Evolutionary conservation across 2,888 invertebrate species (phyloP).

Genomic region (Andrena fulva): DNA sequence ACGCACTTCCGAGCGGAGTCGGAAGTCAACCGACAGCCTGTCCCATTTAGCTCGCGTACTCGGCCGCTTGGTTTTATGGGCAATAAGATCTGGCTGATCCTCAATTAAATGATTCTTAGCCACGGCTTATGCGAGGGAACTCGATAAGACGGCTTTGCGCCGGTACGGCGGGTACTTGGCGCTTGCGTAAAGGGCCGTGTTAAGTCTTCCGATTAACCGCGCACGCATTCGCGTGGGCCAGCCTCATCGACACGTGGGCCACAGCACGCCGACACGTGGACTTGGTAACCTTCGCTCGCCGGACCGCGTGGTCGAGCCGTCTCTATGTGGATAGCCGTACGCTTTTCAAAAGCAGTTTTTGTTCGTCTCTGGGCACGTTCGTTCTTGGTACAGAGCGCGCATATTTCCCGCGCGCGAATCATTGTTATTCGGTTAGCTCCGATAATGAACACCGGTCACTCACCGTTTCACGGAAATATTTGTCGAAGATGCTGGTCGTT

Average conservation of each 20-base stretch:
- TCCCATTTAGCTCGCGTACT: slow-evolving; percentile 25
- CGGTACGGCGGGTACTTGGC: slow-evolving; percentile 51
- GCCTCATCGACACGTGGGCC: slow-evolving; percentile 58
- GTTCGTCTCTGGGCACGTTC: slow-evolving; percentile 1
- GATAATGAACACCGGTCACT: slow-evolving; percentile 14
- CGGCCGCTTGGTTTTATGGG: slow-evolving; percentile 60
- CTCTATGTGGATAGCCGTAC: background rate
- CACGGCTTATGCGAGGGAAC: slow-evolving; percentile 46
- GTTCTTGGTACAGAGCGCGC: background rate
- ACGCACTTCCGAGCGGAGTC: slow-evolving; percentile 6
- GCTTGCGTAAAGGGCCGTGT: slow-evolving; percentile 66
- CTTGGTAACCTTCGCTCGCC: slow-evolving; percentile 53
- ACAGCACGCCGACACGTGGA: slow-evolving; percentile 65
- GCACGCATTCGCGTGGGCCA: slow-evolving; percentile 33
- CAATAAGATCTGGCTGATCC: slow-evolving; percentile 64
- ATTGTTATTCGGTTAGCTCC: slow-evolving; percentile 12
- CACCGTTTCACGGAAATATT: slow-evolving; percentile 19
- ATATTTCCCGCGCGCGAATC: slow-evolving; percentile 13
- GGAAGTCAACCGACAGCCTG: slow-evolving; percentile 36
- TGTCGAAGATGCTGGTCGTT: background rate
- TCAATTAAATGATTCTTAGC: slow-evolving; percentile 71
- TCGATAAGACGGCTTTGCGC: slow-evolving; percentile 67
- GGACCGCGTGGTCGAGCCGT: slow-evolving; percentile 49
- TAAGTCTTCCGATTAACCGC: slow-evolving; percentile 50
- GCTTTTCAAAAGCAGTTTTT: slow-evolving; percentile 2